These are phyloP conservation scores for Lampris megalopsis DNA, from an alignment of 2,113 vertebrate species.

Conservation along the genomic window DNA sequence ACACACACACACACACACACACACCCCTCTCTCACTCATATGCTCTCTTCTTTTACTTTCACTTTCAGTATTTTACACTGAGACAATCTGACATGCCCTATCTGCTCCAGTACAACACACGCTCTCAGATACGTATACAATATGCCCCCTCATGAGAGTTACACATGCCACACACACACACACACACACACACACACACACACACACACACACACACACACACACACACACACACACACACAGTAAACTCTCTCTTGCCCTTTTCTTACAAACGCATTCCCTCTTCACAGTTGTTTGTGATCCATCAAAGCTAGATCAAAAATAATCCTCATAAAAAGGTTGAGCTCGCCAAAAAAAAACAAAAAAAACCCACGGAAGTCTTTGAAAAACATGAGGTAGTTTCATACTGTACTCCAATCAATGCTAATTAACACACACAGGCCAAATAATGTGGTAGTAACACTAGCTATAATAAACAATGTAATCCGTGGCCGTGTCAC, in stretches of 20 bases:
- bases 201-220: neutral
- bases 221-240: slow-evolving; percentile 2
- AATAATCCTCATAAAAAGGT: neutral
- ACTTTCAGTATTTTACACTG: too few species aligned
- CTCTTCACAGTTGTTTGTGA: slow-evolving; percentile 26
- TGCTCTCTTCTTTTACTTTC: too few species aligned
- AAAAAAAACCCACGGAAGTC: slow-evolving; percentile 17
- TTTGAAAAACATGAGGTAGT: slow-evolving; percentile 68
- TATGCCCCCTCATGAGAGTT: neutral
- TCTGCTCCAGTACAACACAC: too few species aligned
- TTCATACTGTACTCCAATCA: slow-evolving; percentile 20
- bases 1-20: neutral
- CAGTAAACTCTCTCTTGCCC: neutral
- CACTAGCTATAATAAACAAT: slow-evolving; percentile 25
- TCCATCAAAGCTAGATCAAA: slow-evolving; percentile 48
- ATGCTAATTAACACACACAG: slow-evolving; percentile 18
- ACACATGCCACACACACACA: neutral
- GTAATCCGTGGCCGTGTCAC: too few species aligned
- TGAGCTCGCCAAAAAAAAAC: slow-evolving; percentile 31
- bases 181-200: neutral
- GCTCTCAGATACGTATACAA: neutral
- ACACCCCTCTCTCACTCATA: neutral
- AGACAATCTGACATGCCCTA: too few species aligned
- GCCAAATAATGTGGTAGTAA: slow-evolving; percentile 42
- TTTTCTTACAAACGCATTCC: neutral